Evolutionary conservation across 1,140 invertebrate species (phyloP), one percentile per base, ranked within the genome.

Genomic region (Lepidurus couesii): DNA sequence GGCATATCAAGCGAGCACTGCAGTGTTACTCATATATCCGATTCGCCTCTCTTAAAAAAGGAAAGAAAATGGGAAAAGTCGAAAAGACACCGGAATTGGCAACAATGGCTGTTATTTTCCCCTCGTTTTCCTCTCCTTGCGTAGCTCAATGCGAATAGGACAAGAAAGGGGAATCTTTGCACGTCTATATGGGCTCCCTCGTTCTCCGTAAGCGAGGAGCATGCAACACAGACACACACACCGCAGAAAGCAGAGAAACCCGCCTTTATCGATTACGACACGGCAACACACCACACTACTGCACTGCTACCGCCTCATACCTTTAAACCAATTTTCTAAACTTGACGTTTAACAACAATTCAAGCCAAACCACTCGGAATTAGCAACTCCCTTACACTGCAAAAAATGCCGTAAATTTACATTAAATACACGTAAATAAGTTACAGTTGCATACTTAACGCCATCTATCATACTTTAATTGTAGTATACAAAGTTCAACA

Each of bases 251-350:
- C 16, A 65, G 21, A 65, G 53, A 65, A 65, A 65, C 53, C 53
- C 53, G 53, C n/a, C 53, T 65, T 21, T 65, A 65, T 65, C 53
- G 53, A 65, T 65, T 65, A 65, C 53, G 8, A 65, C 53, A 65
- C 21, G 53, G 53, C 13, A 65, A 9, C 16, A 65, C 53, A 65
- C 21, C 13, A n/a, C 21, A 65, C 53, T 21, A 34, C 34, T 34
- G 34, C 34, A 34, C 2, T 34, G 3, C 34, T 34, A 34, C 34
- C 0, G 34, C 34, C 34, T 34, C 34, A 34, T 34, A 34, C 34
- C 34, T 34, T 34, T 34, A 34, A 34, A 4, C 34, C 4, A 34
- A 34, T 34, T 34, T 34, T 3, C 3, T 34, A 34, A 34, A 34
- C 34, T 3, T 34, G 34, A 34, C 34, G 34, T 34, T 34, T 34